A percentile compares a stretch with the other conserved stretches of the same genome.
Conservation (phyloP, 1,140 invertebrate genomes). For the Calephelis virginiensis region DNA sequence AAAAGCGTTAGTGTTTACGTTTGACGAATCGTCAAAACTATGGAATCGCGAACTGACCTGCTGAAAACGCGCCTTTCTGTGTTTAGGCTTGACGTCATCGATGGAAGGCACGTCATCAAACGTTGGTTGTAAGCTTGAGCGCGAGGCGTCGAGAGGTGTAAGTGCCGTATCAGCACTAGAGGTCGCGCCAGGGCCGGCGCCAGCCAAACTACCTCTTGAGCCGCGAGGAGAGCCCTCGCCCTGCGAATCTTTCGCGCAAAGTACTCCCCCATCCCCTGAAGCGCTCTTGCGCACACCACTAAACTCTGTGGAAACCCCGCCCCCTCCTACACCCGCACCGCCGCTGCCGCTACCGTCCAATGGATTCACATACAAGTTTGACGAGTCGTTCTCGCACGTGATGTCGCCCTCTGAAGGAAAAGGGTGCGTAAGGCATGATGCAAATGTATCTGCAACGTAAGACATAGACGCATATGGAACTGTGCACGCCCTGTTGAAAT, state of each 20-base stretch:
- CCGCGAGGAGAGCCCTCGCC: slow-evolving; percentile 61
- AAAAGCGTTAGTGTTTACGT: not conserved
- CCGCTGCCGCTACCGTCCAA: slow-evolving; percentile 83
- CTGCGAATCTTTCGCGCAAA: slow-evolving; percentile 75
- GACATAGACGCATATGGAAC: slow-evolving; percentile 74
- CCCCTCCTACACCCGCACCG: slow-evolving; percentile 76
- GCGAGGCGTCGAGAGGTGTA: slow-evolving; percentile 45
- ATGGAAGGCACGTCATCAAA: slow-evolving; percentile 45
- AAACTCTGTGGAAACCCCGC: slow-evolving; percentile 51
- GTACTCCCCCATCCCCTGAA: slow-evolving; percentile 85
- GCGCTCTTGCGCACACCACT: slow-evolving; percentile 85
- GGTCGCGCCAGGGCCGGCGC: slow-evolving; percentile 32
- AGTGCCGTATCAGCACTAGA: slow-evolving; percentile 22
- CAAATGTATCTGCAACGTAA: slow-evolving; percentile 90
- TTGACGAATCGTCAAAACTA: not conserved
- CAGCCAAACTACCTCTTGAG: slow-evolving; percentile 56
- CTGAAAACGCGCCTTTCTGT: slow-evolving; percentile 91
- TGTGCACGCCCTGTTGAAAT: slow-evolving; percentile 45
- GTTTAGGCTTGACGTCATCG: slow-evolving; percentile 82
- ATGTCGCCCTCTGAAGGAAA: slow-evolving; percentile 91
- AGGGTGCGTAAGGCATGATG: slow-evolving; percentile 96
- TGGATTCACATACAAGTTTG: slow-evolving; percentile 96
- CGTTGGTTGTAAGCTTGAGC: slow-evolving; percentile 44
- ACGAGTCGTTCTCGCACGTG: slow-evolving; percentile 84
- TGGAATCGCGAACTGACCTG: slow-evolving; percentile 78